These are phyloP conservation scores for Marcusenius ussheri DNA, from an alignment of 2,113 vertebrate genomes.

Conservation along the genomic window DNA sequence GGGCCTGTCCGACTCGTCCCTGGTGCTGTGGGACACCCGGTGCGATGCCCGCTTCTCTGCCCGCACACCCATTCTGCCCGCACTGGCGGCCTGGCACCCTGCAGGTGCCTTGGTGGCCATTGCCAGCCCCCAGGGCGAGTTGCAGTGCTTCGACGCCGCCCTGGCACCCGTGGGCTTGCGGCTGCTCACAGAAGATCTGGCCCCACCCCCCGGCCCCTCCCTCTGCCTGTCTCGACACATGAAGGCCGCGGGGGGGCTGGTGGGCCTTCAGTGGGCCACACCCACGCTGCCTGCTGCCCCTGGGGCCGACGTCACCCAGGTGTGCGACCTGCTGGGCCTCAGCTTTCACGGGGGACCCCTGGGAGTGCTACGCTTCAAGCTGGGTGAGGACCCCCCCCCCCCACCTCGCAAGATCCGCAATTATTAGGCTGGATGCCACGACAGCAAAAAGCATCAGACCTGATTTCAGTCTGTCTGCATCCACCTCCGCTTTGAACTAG, in stretches of 20 bases:
- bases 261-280: conserved; percentile 72
- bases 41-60: conserved; percentile 61
- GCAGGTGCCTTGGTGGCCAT: conserved; percentile 66
- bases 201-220: conserved; percentile 51
- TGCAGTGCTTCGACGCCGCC: conserved; percentile 82
- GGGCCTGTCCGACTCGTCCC: conserved; percentile 79
- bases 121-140: conserved; percentile 76
- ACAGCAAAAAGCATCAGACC: background rate
- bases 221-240: conserved; percentile 70
- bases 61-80: conserved; percentile 66
- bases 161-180: conserved; percentile 73
- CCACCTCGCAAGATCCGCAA: background rate
- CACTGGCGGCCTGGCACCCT: conserved; percentile 77
- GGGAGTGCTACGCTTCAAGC: conserved; percentile 73
- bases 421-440: background rate
- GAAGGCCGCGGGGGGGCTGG: conserved; percentile 65
- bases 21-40: conserved; percentile 74
- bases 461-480: background rate
- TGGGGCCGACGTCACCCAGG: conserved; percentile 44
- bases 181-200: conserved; percentile 71
- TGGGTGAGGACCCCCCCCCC: conserved; percentile 61
- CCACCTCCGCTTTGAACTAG: background rate
- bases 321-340: conserved; percentile 66
- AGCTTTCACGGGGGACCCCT: conserved; percentile 77
- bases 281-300: conserved; percentile 31